Base-by-base conservation (phyloP, 2,113 vertebrate genomes). In the Salminus brasiliensis region DNA sequence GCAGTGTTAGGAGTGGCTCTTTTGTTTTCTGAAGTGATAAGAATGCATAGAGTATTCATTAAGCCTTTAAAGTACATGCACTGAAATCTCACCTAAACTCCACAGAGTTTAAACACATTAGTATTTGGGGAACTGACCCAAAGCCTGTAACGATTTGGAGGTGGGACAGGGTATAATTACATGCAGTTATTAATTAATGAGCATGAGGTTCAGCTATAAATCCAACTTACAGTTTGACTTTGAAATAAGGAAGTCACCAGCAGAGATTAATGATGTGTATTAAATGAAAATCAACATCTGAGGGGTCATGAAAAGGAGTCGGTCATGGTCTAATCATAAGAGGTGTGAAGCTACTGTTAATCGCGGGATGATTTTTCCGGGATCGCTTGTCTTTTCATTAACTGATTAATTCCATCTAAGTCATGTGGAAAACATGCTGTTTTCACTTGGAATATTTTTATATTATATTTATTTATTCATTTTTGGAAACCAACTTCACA, bases 271-370 rank as follows among this genome's bases (percentile, higher is more conserved):
- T 81, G 49, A 72, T 30, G 67, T 32, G 66, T 69, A 74, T 25
- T 85, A 79, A 78, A 55, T 52, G 47, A 49, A 73, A 59, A 15
- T 11, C 12, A 45, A 80, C n/a, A 49, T 75, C 81, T 76, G 43
- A 53, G 57, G 49, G 80, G 21, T 34, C 53, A 63, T 4, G 39
- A 30, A 72, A 69, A 72, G 49, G 59, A 86, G 89, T 89, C 5
- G 83, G 78, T 81, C 88, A 84, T 47, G 12, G 69, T 52, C 9
- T 10, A 79, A 62, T 72, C 72, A 84, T 76, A 88, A 80, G 80
- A 86, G 29, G 23, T 29, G 2, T 34, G 30, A 12, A 30, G 30
- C 60, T 34, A 13, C 47, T n/a, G 21, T 13, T 3, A 18, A 52
- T 16, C 6, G 47, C 21, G 47, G 21, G 47, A 25, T 39, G 34